phyloP scores from a whole-genome alignment of 2,797 vertebrate genomes.

The Bradypus variegatus region DNA sequence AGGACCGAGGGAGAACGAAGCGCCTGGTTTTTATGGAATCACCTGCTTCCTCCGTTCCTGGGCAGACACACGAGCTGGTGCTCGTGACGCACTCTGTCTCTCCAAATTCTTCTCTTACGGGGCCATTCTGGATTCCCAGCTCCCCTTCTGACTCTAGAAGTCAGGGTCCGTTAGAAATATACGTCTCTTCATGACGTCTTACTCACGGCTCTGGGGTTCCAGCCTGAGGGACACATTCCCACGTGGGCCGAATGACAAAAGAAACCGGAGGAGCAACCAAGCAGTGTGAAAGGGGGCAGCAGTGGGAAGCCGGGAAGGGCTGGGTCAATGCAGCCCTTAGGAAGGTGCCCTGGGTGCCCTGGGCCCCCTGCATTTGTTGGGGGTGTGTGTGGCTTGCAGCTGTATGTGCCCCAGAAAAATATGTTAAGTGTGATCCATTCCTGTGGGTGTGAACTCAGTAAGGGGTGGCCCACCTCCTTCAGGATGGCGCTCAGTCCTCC shows the following conservation, averaged over 20 bases:
- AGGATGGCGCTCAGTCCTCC: no score
- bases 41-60: fast-evolving
- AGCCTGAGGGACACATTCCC: no score
- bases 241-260: neutral
- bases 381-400: no score
- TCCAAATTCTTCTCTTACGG: no score
- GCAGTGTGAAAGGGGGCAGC: neutral
- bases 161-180: neutral
- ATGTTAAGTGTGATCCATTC: no score
- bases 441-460: no score
- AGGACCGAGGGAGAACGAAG: neutral
- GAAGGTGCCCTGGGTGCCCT: neutral
- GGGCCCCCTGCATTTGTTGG: no score
- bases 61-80: no score
- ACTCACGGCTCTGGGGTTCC: no score
- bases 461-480: no score
- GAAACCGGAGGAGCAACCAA: fast-evolving
- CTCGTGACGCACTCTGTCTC: neutral
- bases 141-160: neutral
- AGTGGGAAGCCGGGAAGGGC: slow-evolving; percentile 7
- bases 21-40: neutral
- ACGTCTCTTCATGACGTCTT: no score
- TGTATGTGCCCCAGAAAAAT: no score
- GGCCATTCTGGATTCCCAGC: neutral
- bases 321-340: neutral